phyloP scores from a whole-genome alignment of 1,140 invertebrate species.

The Micrasema minimum region DNA sequence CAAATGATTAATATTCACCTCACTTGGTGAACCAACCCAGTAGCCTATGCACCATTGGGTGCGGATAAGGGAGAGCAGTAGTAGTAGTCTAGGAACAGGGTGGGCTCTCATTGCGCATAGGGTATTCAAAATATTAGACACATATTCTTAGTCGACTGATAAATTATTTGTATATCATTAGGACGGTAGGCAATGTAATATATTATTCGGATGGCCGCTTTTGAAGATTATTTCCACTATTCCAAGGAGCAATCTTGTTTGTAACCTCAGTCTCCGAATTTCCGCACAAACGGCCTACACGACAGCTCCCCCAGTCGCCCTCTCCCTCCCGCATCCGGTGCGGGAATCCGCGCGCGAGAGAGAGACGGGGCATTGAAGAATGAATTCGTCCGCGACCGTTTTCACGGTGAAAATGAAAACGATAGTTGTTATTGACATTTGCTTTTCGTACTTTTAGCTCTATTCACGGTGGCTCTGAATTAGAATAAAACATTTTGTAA shows the following conservation, averaged over 20 bases:
- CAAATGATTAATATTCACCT: no score
- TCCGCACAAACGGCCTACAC: slow-evolving; percentile 18
- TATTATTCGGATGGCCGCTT: no score
- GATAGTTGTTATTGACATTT: slow-evolving; percentile 21
- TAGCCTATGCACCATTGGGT: no score
- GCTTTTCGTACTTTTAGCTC: not conserved
- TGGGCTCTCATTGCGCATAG: no score
- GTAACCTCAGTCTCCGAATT: slow-evolving; percentile 17
- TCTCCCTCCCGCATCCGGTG: not conserved
- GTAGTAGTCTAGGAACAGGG: no score
- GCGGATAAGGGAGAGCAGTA: no score
- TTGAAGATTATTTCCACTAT: not conserved
- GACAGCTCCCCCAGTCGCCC: not conserved
- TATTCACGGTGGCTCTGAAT: not conserved
- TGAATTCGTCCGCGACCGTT: not conserved
- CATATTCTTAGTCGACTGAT: no score
- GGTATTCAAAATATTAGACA: no score
- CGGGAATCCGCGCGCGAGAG: not conserved
- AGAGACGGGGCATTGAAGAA: not conserved
- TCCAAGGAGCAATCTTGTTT: slow-evolving; percentile 1
- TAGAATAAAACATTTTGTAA: no score
- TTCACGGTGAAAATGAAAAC: slow-evolving; percentile 19
- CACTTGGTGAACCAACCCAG: no score
- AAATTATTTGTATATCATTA: no score
- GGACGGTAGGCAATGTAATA: no score